phyloP scores from a whole-genome alignment of 1,140 invertebrate species.

The Leptoteleia sp. region DNA sequence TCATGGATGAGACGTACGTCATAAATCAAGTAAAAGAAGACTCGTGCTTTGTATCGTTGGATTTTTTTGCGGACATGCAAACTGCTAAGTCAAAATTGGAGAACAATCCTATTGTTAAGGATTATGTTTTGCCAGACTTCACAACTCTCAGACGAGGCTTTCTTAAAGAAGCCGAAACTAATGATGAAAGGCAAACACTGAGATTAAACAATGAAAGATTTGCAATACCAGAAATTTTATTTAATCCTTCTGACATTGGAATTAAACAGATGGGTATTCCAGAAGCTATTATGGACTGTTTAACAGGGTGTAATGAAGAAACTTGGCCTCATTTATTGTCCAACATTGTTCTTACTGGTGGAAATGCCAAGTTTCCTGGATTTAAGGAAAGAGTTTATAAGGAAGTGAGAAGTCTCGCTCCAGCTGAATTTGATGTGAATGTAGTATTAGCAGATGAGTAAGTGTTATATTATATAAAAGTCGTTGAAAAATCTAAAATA shows the following conservation, averaged over 20 bases:
- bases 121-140: slow-evolving; percentile 98
- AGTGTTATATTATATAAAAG: no score
- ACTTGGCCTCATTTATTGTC: slow-evolving; percentile 90
- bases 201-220: slow-evolving; percentile 96
- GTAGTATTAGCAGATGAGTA: slow-evolving; percentile 87
- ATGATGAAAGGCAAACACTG: slow-evolving; percentile 89
- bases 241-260: slow-evolving; percentile 97
- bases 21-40: slow-evolving; percentile 99
- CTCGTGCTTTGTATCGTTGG: slow-evolving; percentile 94
- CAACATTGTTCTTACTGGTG: slow-evolving; percentile 97
- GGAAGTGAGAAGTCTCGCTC: slow-evolving; percentile 90
- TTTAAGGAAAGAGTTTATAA: slow-evolving; percentile 90
- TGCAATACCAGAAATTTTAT: slow-evolving; percentile 96
- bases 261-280: slow-evolving; percentile 96
- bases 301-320: slow-evolving; percentile 88
- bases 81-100: slow-evolving; percentile 85
- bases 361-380: slow-evolving; percentile 91
- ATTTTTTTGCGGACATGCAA: slow-evolving; percentile 93
- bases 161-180: slow-evolving; percentile 84
- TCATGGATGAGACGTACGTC: slow-evolving; percentile 99
- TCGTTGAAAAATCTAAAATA: no score
- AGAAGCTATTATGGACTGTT: slow-evolving; percentile 91
- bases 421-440: slow-evolving; percentile 88
- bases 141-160: slow-evolving; percentile 92
- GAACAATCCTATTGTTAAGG: slow-evolving; percentile 87